Conservation (phyloP, 2,888 invertebrate species). For the Diadromus collaris region DNA sequence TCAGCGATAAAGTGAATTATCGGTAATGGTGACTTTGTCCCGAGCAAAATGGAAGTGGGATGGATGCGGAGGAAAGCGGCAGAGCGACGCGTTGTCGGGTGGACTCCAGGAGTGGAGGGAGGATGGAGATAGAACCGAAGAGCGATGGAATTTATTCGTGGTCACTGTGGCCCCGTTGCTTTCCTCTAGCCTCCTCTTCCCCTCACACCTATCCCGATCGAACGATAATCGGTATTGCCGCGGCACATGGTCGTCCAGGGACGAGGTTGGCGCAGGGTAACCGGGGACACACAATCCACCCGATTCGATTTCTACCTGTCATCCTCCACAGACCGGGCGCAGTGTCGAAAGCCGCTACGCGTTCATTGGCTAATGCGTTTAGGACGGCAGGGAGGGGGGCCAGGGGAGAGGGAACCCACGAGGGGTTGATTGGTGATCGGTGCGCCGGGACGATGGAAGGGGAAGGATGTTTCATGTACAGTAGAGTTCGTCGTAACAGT, state of each 20-base stretch:
- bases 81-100: conserved; percentile 6
- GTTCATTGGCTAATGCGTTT: conserved; percentile 53
- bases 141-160: conserved; percentile 41
- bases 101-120: neutral
- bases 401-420: neutral
- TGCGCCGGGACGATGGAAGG: conserved; percentile 40
- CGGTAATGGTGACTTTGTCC: neutral
- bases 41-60: neutral
- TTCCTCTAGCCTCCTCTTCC: neutral
- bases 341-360: conserved; percentile 42
- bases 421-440: conserved; percentile 40
- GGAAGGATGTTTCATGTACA: conserved; percentile 37
- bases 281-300: conserved; percentile 23
- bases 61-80: neutral
- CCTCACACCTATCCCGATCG: neutral
- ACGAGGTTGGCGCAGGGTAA: conserved; percentile 25
- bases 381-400: neutral
- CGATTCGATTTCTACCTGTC: conserved; percentile 61
- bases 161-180: conserved; percentile 28
- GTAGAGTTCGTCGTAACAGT: conserved; percentile 25
- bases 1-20: conserved; percentile 6
- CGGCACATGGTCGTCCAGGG: conserved; percentile 20
- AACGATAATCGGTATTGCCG: conserved; percentile 40
- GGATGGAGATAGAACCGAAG: conserved; percentile 18
- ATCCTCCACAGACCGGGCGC: conserved; percentile 18